These are phyloP conservation scores for Cryptotis parvus DNA, from an alignment of 2,113 vertebrate genomes.

Conservation along the genomic window DNA sequence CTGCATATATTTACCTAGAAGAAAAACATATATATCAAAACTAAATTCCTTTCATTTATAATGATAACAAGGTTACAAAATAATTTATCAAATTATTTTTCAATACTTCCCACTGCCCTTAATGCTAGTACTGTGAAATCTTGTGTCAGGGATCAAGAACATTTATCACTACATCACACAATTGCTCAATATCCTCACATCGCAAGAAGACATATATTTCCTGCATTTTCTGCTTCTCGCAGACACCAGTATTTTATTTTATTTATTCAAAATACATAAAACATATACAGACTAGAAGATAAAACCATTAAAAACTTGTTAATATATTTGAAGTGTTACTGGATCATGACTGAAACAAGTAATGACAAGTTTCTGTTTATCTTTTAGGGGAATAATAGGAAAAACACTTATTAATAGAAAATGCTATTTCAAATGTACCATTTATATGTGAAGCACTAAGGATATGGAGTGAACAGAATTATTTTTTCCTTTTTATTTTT, in stretches of 20 bases:
- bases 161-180: conserved; percentile 79
- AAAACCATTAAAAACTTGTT: conserved; percentile 16
- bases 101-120: not conserved
- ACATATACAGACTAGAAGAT: conserved; percentile 22
- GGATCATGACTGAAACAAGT: not conserved
- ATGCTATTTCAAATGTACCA: conserved; percentile 28
- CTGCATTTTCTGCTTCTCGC: not conserved
- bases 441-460: no score
- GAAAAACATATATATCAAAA: conserved; percentile 51
- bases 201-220: conserved; percentile 69
- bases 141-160: conserved; percentile 73
- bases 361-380: conserved; percentile 13
- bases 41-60: not conserved
- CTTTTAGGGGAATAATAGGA: conserved; percentile 2
- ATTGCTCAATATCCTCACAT: conserved; percentile 53
- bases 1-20: conserved; percentile 98
- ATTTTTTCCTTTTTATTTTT: no score
- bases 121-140: conserved; percentile 65
- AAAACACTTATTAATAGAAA: conserved; percentile 33
- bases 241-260: conserved; percentile 17
- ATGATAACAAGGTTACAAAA: not conserved
- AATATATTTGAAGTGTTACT: not conserved
- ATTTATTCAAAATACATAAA: not conserved
- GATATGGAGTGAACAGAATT: no score
- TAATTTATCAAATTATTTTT: not conserved